Evolutionary conservation across 2,888 invertebrate species (phyloP).

Genomic region (Apamea crenata): DNA sequence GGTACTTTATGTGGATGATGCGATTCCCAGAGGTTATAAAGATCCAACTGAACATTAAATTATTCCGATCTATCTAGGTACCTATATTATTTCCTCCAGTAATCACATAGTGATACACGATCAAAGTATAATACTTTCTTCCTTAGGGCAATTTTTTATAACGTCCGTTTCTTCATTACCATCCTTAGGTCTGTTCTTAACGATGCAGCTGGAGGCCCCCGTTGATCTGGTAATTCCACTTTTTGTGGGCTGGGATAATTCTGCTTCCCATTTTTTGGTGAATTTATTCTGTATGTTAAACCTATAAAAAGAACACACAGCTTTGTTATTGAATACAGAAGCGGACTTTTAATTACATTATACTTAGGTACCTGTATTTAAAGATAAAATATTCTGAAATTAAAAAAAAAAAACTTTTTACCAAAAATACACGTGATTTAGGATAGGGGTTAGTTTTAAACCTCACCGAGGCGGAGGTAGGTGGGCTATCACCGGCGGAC

Average conservation of each 20-base stretch:
- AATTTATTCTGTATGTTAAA: conserved; percentile 15
- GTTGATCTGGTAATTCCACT: background rate
- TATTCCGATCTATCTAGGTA: background rate
- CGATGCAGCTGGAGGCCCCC: background rate
- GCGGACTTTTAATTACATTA: too few species aligned
- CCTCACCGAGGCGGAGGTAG: too few species aligned
- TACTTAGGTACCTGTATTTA: too few species aligned
- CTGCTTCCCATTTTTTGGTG: background rate
- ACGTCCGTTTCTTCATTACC: background rate
- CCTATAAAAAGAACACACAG: conserved; percentile 24
- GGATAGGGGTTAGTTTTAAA: too few species aligned
- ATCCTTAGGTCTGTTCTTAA: background rate
- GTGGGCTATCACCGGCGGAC: too few species aligned
- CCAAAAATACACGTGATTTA: too few species aligned
- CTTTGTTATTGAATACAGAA: background rate
- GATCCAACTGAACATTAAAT: background rate
- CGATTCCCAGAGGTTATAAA: background rate
- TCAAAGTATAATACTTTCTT: background rate
- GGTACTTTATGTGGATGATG: too few species aligned
- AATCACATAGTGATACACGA: background rate
- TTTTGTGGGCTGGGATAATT: background rate
- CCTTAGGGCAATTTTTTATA: background rate
- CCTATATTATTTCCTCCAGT: too few species aligned
- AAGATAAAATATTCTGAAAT: too few species aligned
- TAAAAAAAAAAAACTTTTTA: too few species aligned